phyloP scores from a whole-genome alignment of 2,797 vertebrate genomes.

The Myripristis jacobus region DNA sequence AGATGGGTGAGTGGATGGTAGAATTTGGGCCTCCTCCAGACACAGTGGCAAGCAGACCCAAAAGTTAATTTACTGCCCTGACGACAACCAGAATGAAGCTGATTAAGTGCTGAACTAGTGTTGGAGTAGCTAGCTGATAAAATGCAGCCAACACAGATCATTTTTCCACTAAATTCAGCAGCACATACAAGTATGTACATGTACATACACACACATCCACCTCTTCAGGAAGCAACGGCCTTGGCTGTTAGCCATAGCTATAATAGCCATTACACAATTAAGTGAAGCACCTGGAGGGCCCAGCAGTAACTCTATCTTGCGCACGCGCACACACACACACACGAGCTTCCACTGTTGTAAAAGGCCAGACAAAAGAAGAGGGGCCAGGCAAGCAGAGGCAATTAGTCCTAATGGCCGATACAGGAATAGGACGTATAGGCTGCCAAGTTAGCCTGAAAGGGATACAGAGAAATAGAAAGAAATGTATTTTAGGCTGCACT shows the following conservation, averaged over 20 bases:
- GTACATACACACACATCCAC: slow-evolving; percentile 7
- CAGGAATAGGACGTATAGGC: slow-evolving; percentile 46
- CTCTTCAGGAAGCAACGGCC: neutral
- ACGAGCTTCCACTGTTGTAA: slow-evolving; percentile 16
- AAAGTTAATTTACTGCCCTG: too few relatives aligned
- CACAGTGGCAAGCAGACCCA: too few relatives aligned
- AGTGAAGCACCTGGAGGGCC: slow-evolving; percentile 50
- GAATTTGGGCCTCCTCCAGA: too few relatives aligned
- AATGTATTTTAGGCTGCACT: slow-evolving; percentile 28
- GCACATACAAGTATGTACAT: slow-evolving; percentile 10
- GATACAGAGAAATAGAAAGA: slow-evolving; percentile 18
- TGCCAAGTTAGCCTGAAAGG: slow-evolving; percentile 37
- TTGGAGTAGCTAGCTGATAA: too few relatives aligned
- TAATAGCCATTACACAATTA: slow-evolving; percentile 63
- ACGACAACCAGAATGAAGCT: too few relatives aligned
- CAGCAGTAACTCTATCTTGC: slow-evolving; percentile 50
- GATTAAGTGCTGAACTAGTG: too few relatives aligned
- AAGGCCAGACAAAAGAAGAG: slow-evolving; percentile 32
- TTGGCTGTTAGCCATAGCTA: slow-evolving; percentile 25
- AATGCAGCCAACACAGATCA: slow-evolving; percentile 1
- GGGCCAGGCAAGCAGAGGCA: slow-evolving; percentile 45
- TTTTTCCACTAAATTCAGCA: slow-evolving; percentile 3
- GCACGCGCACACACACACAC: slow-evolving; percentile 10
- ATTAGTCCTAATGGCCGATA: slow-evolving; percentile 63
- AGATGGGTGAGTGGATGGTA: too few relatives aligned